A percentile compares a stretch with the other conserved stretches of the same genome.
These are phyloP conservation scores for Rugalucina vietnamica DNA, from an alignment of 2,888 invertebrate species.

Conservation along the genomic window DNA sequence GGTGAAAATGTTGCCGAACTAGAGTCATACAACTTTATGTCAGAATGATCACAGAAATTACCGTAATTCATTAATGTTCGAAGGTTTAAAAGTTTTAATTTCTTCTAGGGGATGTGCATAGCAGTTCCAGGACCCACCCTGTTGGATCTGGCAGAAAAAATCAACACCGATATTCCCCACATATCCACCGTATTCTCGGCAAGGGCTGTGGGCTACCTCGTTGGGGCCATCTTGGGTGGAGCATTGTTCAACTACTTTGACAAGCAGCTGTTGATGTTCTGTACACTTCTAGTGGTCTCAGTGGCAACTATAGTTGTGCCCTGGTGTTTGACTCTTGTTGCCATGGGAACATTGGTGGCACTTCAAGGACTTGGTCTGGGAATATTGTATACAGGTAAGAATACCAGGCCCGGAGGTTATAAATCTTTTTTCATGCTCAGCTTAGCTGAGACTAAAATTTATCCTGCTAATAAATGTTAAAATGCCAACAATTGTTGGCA, in stretches of 20 bases:
- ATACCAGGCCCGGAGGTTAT: too few species aligned
- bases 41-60: too few species aligned
- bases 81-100: too few species aligned
- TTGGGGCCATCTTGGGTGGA: slow-evolving; percentile 83
- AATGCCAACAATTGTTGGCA: too few species aligned
- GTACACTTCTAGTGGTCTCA: slow-evolving; percentile 82
- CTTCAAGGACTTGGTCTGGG: slow-evolving; percentile 84
- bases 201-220: slow-evolving; percentile 83
- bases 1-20: too few species aligned
- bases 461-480: too few species aligned
- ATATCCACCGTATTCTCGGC: slow-evolving; percentile 83
- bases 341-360: slow-evolving; percentile 81
- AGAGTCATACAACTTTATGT: too few species aligned
- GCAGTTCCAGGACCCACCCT: slow-evolving; percentile 84
- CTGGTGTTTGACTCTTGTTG: slow-evolving; percentile 81
- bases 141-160: slow-evolving; percentile 81
- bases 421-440: too few species aligned
- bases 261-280: slow-evolving; percentile 83
- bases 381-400: slow-evolving; percentile 80
- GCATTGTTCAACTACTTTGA: slow-evolving; percentile 81
- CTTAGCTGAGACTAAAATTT: too few species aligned
- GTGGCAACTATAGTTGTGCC: slow-evolving; percentile 83
- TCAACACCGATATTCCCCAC: slow-evolving; percentile 76
- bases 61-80: too few species aligned
- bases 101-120: slow-evolving; percentile 83